A percentile compares a stretch with the other conserved stretches of the same genome.
Conservation (phyloP, 1,140 invertebrate genomes). For the Papilio aristodemus region DNA sequence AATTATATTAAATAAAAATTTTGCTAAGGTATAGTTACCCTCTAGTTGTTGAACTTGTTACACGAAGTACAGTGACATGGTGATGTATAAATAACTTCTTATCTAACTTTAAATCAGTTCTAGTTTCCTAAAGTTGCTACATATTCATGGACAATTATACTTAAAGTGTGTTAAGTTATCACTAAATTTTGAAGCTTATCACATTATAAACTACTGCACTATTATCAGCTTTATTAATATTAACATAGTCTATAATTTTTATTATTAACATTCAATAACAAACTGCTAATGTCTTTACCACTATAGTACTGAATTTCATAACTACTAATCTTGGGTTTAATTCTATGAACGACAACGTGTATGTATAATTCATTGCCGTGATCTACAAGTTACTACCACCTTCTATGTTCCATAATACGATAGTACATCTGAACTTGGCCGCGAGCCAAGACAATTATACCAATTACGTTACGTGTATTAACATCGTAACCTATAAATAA, state of each 20-base stretch:
- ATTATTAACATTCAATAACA: too few species aligned
- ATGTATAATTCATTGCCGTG: neutral
- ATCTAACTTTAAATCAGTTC: neutral
- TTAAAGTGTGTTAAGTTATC: too few species aligned
- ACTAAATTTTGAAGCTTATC: too few species aligned
- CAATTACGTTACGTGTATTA: neutral
- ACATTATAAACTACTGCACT: too few species aligned
- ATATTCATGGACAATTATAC: neutral
- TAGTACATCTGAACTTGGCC: neutral
- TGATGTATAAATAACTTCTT: neutral
- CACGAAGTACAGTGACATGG: neutral
- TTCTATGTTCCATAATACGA: neutral
- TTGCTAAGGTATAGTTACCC: too few species aligned
- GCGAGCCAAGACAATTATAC: neutral
- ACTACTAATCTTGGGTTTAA: too few species aligned
- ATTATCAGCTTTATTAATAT: too few species aligned
- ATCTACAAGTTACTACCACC: neutral
- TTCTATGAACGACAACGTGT: neutral
- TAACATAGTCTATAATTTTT: too few species aligned
- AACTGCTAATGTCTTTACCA: too few species aligned
- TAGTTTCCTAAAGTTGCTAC: neutral
- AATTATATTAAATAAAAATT: too few species aligned
- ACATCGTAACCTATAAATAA: neutral
- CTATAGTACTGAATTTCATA: too few species aligned
- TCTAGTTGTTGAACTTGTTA: too few species aligned